Conservation (phyloP, 2,888 invertebrate genomes). For the Cheilosia pagana region DNA sequence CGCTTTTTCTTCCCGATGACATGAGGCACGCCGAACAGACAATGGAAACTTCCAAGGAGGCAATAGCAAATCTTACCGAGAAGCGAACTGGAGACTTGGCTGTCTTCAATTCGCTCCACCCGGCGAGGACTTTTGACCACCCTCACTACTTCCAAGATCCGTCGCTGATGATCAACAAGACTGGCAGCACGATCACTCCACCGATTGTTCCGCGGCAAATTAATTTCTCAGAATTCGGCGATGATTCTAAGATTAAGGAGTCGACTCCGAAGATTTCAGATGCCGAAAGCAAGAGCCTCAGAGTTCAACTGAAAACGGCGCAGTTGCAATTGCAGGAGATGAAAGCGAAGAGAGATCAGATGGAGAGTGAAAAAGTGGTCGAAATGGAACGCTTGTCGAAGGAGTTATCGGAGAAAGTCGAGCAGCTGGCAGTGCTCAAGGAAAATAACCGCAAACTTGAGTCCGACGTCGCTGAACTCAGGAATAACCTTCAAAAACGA, state of each 20-base stretch:
- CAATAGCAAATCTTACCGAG: slow-evolving; percentile 80
- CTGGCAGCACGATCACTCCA: slow-evolving; percentile 77
- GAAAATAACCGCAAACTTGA: slow-evolving; percentile 73
- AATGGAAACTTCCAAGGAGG: slow-evolving; percentile 81
- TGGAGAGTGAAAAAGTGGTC: slow-evolving; percentile 76
- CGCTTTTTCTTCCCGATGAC: slow-evolving; percentile 78
- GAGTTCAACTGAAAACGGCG: slow-evolving; percentile 79
- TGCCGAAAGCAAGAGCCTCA: slow-evolving; percentile 66
- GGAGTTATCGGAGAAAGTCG: slow-evolving; percentile 53
- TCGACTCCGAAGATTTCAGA: slow-evolving; percentile 82
- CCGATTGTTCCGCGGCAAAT: slow-evolving; percentile 82
- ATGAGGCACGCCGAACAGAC: slow-evolving; percentile 78
- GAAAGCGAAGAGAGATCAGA: slow-evolving; percentile 81
- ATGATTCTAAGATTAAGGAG: slow-evolving; percentile 82
- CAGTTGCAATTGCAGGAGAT: slow-evolving; percentile 84
- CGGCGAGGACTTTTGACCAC: slow-evolving; percentile 81
- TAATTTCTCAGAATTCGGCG: slow-evolving; percentile 84
- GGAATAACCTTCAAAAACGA: slow-evolving; percentile 44
- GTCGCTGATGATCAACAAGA: slow-evolving; percentile 77
- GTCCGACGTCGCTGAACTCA: slow-evolving; percentile 62
- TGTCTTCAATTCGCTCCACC: slow-evolving; percentile 78
- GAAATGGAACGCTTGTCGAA: slow-evolving; percentile 43
- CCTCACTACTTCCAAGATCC: slow-evolving; percentile 82
- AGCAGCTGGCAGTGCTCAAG: slow-evolving; percentile 72
- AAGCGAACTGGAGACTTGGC: slow-evolving; percentile 80